A percentile compares a stretch with the other conserved stretches of the same genome.
Evolutionary conservation across 2,888 invertebrate species (phyloP).

Genomic region (Piscicola geometra): DNA sequence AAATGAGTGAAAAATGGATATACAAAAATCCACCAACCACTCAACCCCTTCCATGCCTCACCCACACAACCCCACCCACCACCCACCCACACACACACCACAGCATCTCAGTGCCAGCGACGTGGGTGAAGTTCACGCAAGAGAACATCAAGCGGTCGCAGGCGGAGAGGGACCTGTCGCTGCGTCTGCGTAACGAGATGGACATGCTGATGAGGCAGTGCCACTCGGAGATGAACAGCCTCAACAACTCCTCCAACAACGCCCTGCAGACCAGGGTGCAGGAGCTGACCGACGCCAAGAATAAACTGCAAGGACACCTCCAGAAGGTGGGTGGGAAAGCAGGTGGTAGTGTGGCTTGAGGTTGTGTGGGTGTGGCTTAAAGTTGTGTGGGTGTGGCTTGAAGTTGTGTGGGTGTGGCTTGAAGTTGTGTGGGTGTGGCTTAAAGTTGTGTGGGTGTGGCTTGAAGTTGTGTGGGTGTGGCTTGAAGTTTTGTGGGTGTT

Average conservation of each 20-base stretch:
- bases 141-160: conserved; percentile 56
- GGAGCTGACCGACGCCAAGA: conserved; percentile 54
- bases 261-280: conserved; percentile 53
- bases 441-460: background rate
- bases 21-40: background rate
- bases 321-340: conserved; percentile 48
- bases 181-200: conserved; percentile 54
- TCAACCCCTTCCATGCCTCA: background rate
- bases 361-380: too few species aligned
- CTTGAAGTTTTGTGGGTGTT: background rate
- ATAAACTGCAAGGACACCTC: conserved; percentile 55
- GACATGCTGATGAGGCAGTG: conserved; percentile 53
- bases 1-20: too few species aligned
- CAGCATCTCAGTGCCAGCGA: conserved; percentile 66
- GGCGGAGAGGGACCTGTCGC: conserved; percentile 53
- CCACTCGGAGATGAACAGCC: conserved; percentile 56
- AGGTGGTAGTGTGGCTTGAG: too few species aligned
- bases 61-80: background rate
- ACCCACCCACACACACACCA: background rate
- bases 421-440: too few species aligned
- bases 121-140: conserved; percentile 56
- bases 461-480: background rate
- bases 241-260: conserved; percentile 56
- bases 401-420: background rate
- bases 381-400: conserved; percentile 42